These are phyloP conservation scores for Heliconius erato DNA, from an alignment of 2,888 invertebrate genomes.

Conservation along the genomic window DNA sequence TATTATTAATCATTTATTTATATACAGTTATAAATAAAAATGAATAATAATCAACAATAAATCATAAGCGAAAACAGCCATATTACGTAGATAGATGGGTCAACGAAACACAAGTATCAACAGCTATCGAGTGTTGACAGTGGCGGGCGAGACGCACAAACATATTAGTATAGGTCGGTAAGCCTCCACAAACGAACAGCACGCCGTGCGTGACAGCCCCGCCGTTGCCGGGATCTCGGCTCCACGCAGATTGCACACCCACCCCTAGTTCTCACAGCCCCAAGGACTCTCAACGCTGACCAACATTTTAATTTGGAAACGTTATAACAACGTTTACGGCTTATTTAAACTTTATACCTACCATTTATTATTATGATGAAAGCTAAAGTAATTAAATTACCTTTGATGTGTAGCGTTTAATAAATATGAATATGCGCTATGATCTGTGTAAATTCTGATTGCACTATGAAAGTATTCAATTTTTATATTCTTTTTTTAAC, in stretches of 20 bases:
- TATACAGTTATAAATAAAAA: not conserved
- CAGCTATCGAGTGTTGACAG: too few relatives aligned
- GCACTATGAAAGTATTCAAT: constrained; percentile 23
- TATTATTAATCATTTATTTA: too few relatives aligned
- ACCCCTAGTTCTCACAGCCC: constrained; percentile 53
- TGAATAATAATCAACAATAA: not conserved
- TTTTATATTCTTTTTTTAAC: constrained; percentile 22
- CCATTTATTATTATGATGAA: constrained; percentile 7
- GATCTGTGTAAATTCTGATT: constrained; percentile 32
- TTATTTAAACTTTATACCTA: constrained; percentile 22
- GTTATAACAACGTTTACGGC: constrained; percentile 15
- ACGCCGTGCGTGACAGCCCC: constrained; percentile 75
- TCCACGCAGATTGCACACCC: constrained; percentile 62
- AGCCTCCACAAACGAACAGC: constrained; percentile 76
- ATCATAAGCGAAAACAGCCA: not conserved
- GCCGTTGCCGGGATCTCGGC: constrained; percentile 71
- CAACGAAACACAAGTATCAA: not conserved
- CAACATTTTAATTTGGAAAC: constrained; percentile 30
- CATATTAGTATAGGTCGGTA: constrained; percentile 80
- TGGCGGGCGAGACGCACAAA: not conserved
- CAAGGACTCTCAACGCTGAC: constrained; percentile 50
- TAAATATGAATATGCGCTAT: constrained; percentile 26
- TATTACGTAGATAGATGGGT: not conserved
- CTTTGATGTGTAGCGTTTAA: constrained; percentile 7
- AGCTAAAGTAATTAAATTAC: constrained; percentile 20